A percentile compares a stretch with the other conserved stretches of the same genome.
Conservation (phyloP, 2,888 invertebrate genomes). For the Acleris literana region DNA sequence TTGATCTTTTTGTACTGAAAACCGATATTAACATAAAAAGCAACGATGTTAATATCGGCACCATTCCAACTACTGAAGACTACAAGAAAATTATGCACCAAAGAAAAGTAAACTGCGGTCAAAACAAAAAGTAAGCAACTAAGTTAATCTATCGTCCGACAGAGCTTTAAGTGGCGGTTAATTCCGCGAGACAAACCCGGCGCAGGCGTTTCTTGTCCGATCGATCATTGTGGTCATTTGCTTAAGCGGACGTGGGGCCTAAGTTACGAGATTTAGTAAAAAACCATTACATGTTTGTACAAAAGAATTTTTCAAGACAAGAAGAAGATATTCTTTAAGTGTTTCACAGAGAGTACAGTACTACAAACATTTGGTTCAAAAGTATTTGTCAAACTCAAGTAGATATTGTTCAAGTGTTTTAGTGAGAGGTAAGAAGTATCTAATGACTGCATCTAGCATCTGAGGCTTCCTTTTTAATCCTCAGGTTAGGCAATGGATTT, state of each 20-base stretch:
- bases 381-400: too few relatives aligned
- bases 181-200: slow-evolving; percentile 48
- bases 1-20: too few relatives aligned
- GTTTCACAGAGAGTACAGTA: too few relatives aligned
- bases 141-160: slow-evolving; percentile 47
- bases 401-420: too few relatives aligned
- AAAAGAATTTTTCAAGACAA: too few relatives aligned
- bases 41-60: not conserved
- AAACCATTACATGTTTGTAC: not conserved
- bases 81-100: not conserved
- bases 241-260: slow-evolving; percentile 15
- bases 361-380: too few relatives aligned
- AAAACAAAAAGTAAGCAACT: slow-evolving; percentile 33
- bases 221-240: slow-evolving; percentile 50
- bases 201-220: slow-evolving; percentile 45
- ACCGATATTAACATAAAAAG: too few relatives aligned
- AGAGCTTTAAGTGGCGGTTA: slow-evolving; percentile 47
- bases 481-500: too few relatives aligned
- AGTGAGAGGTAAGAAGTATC: too few relatives aligned
- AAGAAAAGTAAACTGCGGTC: slow-evolving; percentile 42
- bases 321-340: too few relatives aligned
- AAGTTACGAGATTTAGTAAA: not conserved
- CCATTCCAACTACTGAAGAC: not conserved
- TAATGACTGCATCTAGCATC: too few relatives aligned
- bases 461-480: too few relatives aligned